A percentile compares a stretch with the other conserved stretches of the same genome.
Evolutionary conservation across 2,888 invertebrate species (phyloP).

Genomic region (Hesperia comma): DNA sequence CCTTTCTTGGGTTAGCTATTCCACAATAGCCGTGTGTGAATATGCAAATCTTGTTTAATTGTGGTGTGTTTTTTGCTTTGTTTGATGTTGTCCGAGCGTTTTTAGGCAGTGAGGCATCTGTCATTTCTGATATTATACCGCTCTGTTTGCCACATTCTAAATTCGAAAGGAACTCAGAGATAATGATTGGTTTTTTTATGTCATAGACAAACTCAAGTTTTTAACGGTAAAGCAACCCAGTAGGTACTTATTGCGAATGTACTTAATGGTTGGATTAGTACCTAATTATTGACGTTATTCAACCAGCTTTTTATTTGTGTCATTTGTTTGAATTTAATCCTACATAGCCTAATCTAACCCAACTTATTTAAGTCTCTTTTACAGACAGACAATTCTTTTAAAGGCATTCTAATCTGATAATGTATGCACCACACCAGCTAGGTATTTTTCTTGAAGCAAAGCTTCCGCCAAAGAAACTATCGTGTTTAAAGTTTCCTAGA

Average conservation of each 20-base stretch:
- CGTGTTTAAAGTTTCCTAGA: no score
- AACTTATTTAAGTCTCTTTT: no score
- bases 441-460: no score
- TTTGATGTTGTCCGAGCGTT: slow-evolving; percentile 52
- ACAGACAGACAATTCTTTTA: no score
- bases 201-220: background rate
- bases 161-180: slow-evolving; percentile 55
- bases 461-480: no score
- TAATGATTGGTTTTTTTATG: slow-evolving; percentile 61
- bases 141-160: slow-evolving; percentile 60
- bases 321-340: no score
- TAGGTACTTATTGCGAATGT: background rate
- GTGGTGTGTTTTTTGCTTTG: slow-evolving; percentile 56
- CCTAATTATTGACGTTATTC: no score
- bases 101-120: slow-evolving; percentile 70
- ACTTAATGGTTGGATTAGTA: background rate
- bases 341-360: no score
- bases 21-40: slow-evolving; percentile 59
- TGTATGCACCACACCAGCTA: no score
- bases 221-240: background rate
- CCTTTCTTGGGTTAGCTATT: slow-evolving; percentile 58
- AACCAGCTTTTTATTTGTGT: no score
- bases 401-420: no score
- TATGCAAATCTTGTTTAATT: slow-evolving; percentile 78
- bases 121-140: slow-evolving; percentile 77